Evolutionary conservation across 2,888 invertebrate species (phyloP).

Genomic region (Pyrgus malvae): DNA sequence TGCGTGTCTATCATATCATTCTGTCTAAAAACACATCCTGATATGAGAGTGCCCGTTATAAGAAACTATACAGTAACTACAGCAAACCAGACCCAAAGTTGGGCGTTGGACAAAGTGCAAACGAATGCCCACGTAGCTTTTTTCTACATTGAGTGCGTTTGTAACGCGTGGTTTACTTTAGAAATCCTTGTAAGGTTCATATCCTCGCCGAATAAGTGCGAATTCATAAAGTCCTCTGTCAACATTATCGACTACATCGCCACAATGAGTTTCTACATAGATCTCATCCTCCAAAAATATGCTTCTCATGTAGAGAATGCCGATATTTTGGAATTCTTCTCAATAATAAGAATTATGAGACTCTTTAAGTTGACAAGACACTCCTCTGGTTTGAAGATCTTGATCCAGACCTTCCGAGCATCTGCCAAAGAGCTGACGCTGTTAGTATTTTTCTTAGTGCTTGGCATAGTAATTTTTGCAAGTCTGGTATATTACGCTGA

Average conservation of each 20-base stretch:
- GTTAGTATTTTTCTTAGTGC: slow-evolving; percentile 97
- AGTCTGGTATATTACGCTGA: slow-evolving; percentile 99
- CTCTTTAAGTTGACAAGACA: slow-evolving; percentile 98
- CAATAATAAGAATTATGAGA: slow-evolving; percentile 98
- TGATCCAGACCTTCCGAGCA: slow-evolving; percentile 98
- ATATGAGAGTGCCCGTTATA: slow-evolving; percentile 96
- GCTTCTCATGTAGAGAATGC: slow-evolving; percentile 96
- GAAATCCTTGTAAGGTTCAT: slow-evolving; percentile 97
- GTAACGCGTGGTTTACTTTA: slow-evolving; percentile 99
- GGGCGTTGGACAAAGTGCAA: slow-evolving; percentile 94
- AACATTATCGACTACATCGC: slow-evolving; percentile 99
- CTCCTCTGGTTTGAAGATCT: slow-evolving; percentile 98
- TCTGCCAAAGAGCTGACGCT: slow-evolving; percentile 98
- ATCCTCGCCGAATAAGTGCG: slow-evolving; percentile 95
- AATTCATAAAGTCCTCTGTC: slow-evolving; percentile 97
- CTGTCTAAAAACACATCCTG: slow-evolving; percentile 99
- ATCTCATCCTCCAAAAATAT: slow-evolving; percentile 93
- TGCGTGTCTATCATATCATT: slow-evolving; percentile 99
- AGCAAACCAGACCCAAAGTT: slow-evolving; percentile 87
- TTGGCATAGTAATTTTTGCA: slow-evolving; percentile 99
- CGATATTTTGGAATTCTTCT: slow-evolving; percentile 98
- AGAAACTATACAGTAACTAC: slow-evolving; percentile 90
- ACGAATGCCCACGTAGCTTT: slow-evolving; percentile 98
- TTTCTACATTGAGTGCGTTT: slow-evolving; percentile 99
- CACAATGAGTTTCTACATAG: slow-evolving; percentile 98